These are phyloP conservation scores for Magallana angulata DNA, from an alignment of 1,140 invertebrate genomes.

Conservation along the genomic window DNA sequence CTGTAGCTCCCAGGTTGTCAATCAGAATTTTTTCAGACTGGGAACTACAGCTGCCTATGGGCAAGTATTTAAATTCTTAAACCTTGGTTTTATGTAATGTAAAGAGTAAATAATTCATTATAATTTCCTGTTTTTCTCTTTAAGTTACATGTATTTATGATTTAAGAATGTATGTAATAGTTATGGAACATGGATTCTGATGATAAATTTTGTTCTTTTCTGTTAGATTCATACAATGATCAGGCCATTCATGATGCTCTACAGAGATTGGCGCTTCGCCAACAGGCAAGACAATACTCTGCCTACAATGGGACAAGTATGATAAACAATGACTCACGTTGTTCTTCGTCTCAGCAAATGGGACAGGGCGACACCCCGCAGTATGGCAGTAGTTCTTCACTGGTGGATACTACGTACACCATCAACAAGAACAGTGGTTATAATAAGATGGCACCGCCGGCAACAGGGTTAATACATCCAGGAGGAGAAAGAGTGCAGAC, in stretches of 20 bases:
- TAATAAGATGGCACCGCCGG: constrained; percentile 12
- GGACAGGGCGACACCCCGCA: constrained; percentile 42
- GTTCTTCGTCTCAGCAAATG: constrained; percentile 51
- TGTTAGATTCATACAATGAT: constrained; percentile 75
- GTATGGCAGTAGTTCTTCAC: constrained; percentile 44
- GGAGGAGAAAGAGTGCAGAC: background rate
- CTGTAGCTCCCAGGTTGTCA: too few species aligned
- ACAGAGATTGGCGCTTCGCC: constrained; percentile 71
- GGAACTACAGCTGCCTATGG: too few species aligned
- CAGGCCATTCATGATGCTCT: constrained; percentile 76
- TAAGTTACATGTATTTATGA: too few species aligned
- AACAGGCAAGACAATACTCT: constrained; percentile 77
- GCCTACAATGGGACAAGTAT: constrained; percentile 70
- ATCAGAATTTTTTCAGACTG: too few species aligned
- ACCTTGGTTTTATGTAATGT: too few species aligned
- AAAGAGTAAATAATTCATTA: too few species aligned
- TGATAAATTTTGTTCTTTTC: background rate
- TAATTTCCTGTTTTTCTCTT: too few species aligned
- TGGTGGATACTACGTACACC: constrained; percentile 40
- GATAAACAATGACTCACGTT: constrained; percentile 57
- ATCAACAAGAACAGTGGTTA: background rate
- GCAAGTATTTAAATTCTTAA: too few species aligned
- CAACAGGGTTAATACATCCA: background rate
- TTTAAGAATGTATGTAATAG: too few species aligned
- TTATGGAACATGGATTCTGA: too few species aligned